Percentiles rank a stretch among this genome's conserved stretches.
These are phyloP conservation scores for Lanistes nyassanus DNA, from an alignment of 1,140 invertebrate genomes.

Conservation along the genomic window DNA sequence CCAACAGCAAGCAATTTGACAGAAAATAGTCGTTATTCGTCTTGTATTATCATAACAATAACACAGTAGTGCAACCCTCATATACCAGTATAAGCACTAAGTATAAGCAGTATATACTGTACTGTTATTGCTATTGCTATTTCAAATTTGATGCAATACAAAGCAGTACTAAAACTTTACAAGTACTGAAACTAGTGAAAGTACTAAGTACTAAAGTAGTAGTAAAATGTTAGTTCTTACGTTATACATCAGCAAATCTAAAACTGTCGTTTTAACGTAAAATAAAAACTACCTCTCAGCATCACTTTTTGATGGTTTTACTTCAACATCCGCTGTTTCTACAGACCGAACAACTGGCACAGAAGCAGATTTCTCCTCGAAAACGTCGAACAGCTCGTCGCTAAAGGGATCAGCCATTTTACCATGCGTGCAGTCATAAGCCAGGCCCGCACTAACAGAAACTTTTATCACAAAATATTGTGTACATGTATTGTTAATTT, in stretches of 20 bases:
- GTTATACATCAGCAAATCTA: neutral
- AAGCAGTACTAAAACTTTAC: neutral
- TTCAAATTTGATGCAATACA: too few species aligned
- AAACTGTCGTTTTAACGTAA: neutral
- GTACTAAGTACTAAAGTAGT: neutral
- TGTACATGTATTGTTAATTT: neutral
- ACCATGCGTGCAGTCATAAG: neutral
- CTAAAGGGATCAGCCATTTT: constrained; percentile 58
- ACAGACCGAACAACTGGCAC: constrained; percentile 9
- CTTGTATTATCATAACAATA: too few species aligned
- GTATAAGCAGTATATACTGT: too few species aligned
- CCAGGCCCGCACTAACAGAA: neutral
- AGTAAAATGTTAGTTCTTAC: neutral
- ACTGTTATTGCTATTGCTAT: too few species aligned
- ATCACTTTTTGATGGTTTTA: neutral
- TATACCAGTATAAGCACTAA: too few species aligned
- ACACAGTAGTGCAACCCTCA: too few species aligned
- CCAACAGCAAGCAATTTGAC: too few species aligned
- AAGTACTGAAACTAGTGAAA: neutral
- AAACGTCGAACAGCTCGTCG: constrained; percentile 71
- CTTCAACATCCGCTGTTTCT: constrained; percentile 1
- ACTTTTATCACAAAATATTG: neutral
- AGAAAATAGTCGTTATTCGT: too few species aligned
- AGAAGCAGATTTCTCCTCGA: constrained; percentile 66
- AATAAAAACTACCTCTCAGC: neutral